Base-by-base conservation (phyloP, 2,888 invertebrate genomes). In the Leptogaster cylindrica region DNA sequence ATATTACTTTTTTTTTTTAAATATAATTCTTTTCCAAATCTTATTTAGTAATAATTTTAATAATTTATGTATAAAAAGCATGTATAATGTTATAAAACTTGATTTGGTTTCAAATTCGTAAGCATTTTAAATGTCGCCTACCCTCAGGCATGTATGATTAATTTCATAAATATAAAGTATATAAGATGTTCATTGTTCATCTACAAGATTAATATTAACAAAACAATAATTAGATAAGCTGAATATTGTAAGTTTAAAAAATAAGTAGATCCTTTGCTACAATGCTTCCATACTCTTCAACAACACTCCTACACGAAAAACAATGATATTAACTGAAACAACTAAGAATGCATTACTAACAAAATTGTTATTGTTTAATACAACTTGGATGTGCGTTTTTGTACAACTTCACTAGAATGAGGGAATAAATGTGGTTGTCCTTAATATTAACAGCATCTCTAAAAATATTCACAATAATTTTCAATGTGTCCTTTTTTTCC, bases 71-170 rank as follows among this genome's bases (percentile, higher is more conserved):
- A 66, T 69, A 69, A 68, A 68, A 69, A 69, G 68, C 68, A 69
- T 69, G 68, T 69, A 69, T 69, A 69, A 66, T 69, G 52, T 69
- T 66, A 66, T 63, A 66, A 69, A 69, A 69, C 66, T 63, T 69
- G 36, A 64, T 61, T 66, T 66, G 52, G 52, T 52, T 55, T 66
- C 66, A 66, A 66, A 66, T 66, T 66, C 66, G 66, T 66, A 65
- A 65, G 50, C 65, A 65, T 65, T n/a, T 51, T 39, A 44, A 44
- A 61, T 61, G 28, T 44, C 44, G 44, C 58, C 58, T 44, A 61
- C 44, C 12, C n/a, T 48, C 28, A 44, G 41, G 44, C 61, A 61
- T 61, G 14, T 61, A 41, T 61, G 61, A 44, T 44, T 61, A 44
- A n/a, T n/a, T 20, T 63, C 46, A 63, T 46, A 63, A 46, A n/a